Percentiles rank a stretch among this genome's conserved stretches.
Conservation (phyloP, 2,888 invertebrate genomes). For the Cephonodes hylas region DNA sequence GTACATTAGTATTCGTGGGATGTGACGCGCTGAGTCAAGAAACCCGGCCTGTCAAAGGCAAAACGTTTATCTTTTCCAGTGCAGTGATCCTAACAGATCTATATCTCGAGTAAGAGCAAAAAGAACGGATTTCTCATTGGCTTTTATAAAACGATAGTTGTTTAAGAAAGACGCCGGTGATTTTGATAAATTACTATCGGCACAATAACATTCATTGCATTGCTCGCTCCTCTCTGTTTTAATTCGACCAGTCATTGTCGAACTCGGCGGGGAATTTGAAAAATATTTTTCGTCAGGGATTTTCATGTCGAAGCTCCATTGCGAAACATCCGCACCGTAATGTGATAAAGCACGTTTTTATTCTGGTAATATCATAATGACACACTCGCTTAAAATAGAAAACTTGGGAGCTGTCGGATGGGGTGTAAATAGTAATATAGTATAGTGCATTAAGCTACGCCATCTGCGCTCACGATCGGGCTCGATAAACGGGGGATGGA, state of each 20-base stretch:
- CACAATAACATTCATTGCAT: slow-evolving; percentile 66
- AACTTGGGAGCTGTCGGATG: slow-evolving; percentile 3
- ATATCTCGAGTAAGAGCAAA: slow-evolving; percentile 54
- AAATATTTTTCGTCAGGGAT: not conserved
- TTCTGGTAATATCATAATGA: slow-evolving; percentile 34
- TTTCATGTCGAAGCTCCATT: not conserved
- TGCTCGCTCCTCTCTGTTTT: slow-evolving; percentile 52
- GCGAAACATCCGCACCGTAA: slow-evolving; percentile 15
- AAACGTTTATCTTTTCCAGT: slow-evolving; percentile 51
- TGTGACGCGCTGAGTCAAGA: slow-evolving; percentile 36
- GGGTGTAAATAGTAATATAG: slow-evolving; percentile 30
- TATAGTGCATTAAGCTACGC: slow-evolving; percentile 42
- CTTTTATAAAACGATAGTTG: slow-evolving; percentile 43
- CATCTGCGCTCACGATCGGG: slow-evolving; percentile 48
- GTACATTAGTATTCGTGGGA: slow-evolving; percentile 47
- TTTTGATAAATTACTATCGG: slow-evolving; percentile 74
- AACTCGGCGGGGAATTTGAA: slow-evolving; percentile 31
- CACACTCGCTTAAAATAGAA: slow-evolving; percentile 30
- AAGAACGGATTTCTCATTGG: slow-evolving; percentile 50
- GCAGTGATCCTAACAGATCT: slow-evolving; percentile 53
- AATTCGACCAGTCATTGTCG: slow-evolving; percentile 64
- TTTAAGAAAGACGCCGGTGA: slow-evolving; percentile 42
- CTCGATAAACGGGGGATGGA: slow-evolving; percentile 40
- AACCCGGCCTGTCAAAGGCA: slow-evolving; percentile 49
- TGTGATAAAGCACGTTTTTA: slow-evolving; percentile 51